phyloP scores from a whole-genome alignment of 2,888 invertebrate genomes.

The Cheilosia impressa region DNA sequence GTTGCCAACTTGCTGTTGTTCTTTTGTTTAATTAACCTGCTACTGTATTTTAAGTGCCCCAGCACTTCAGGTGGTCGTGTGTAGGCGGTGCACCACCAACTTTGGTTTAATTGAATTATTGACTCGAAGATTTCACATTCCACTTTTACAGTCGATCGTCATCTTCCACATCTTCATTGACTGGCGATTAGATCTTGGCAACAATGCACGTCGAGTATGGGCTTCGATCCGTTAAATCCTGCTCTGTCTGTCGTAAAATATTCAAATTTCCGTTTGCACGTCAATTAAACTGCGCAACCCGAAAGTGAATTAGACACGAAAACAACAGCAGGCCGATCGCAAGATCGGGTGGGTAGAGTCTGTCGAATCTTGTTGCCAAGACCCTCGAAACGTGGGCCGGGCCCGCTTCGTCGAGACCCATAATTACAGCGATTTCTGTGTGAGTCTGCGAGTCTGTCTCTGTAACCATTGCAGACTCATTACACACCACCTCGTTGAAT shows the following conservation, averaged over 20 bases:
- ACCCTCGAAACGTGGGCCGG: conserved; percentile 54
- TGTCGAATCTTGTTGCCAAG: conserved; percentile 42
- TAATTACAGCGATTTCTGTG: conserved; percentile 49
- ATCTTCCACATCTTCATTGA: conserved; percentile 17
- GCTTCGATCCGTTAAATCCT: conserved; percentile 8
- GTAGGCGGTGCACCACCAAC: conserved; percentile 5
- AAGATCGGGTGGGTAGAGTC: conserved; percentile 42
- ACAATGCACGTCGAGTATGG: conserved; percentile 4
- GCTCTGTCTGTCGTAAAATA: conserved; percentile 19
- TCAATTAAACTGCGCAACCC: conserved; percentile 47
- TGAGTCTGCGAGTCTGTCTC: neutral
- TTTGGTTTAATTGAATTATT: conserved; percentile 29
- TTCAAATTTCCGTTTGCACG: conserved; percentile 50
- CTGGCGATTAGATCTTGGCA: neutral
- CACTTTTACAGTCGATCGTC: conserved; percentile 15
- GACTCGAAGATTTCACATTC: conserved; percentile 25
- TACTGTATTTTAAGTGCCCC: conserved; percentile 16
- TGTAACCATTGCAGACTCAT: conserved; percentile 50
- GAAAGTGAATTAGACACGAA: conserved; percentile 40
- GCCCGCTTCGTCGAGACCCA: conserved; percentile 44
- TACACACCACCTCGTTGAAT: conserved; percentile 67
- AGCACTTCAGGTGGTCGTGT: neutral
- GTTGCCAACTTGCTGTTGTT: neutral
- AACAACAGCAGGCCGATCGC: conserved; percentile 22
- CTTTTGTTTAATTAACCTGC: conserved; percentile 20